Evolutionary conservation across 2,888 invertebrate species (phyloP).

Genomic region (Empis livida): DNA sequence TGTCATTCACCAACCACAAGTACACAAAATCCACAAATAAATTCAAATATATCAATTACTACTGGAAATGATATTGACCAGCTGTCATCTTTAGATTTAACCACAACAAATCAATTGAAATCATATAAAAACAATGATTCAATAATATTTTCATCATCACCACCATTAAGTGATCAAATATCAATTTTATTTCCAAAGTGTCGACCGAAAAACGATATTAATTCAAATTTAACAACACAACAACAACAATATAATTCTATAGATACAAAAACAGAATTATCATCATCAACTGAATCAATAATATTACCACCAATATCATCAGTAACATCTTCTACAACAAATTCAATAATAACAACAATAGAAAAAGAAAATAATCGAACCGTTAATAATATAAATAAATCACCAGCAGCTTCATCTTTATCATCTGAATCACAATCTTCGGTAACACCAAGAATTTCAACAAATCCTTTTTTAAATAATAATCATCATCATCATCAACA

Average conservation of each 20-base stretch:
- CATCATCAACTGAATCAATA: slow-evolving; percentile 17
- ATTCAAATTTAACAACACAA: slow-evolving; percentile 35
- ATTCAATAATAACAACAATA: slow-evolving; percentile 6
- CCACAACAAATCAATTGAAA: slow-evolving; percentile 11
- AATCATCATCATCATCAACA: not conserved
- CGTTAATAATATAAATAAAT: slow-evolving; percentile 11
- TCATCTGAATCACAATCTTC: slow-evolving; percentile 35
- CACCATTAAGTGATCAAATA: slow-evolving; percentile 55
- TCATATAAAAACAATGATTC: slow-evolving; percentile 9
- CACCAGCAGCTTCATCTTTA: slow-evolving; percentile 31
- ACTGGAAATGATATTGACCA: slow-evolving; percentile 1
- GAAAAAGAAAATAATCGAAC: slow-evolving; percentile 4
- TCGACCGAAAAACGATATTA: slow-evolving; percentile 53
- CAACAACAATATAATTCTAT: slow-evolving; percentile 4
- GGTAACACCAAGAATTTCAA: slow-evolving; percentile 33
- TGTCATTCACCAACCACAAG: not conserved
- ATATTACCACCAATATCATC: slow-evolving; percentile 10
- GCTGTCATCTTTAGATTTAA: slow-evolving; percentile 13
- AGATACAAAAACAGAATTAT: slow-evolving; percentile 10
- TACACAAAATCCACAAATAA: not conserved
- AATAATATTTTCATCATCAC: slow-evolving; percentile 40
- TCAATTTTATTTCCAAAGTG: slow-evolving; percentile 79
- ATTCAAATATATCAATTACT: not conserved
- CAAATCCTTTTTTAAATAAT: slow-evolving; percentile 32
- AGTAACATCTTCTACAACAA: slow-evolving; percentile 11